A percentile compares a stretch with the other conserved stretches of the same genome.
Evolutionary conservation across 2,888 invertebrate genomes (phyloP).

Genomic region (Heliconius hortense): DNA sequence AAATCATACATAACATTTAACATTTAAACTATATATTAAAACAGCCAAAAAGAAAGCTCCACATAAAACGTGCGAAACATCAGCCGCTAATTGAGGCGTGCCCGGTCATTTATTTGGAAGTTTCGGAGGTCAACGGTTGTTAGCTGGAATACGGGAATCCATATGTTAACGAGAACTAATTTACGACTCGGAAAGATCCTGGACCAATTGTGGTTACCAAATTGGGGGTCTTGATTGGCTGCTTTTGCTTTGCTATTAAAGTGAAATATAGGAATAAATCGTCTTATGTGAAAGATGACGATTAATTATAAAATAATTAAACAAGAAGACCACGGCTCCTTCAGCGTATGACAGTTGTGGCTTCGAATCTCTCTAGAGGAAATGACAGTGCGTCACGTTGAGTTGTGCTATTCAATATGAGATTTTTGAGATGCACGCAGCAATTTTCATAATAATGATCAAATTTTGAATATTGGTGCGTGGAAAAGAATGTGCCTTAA

Average conservation of each 20-base stretch:
- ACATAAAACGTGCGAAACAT: slow-evolving; percentile 42
- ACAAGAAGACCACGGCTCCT: no score
- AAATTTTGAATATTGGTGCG: no score
- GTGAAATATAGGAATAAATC: neutral
- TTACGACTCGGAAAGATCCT: slow-evolving; percentile 62
- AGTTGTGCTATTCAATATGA: no score
- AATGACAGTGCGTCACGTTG: no score
- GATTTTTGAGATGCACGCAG: no score
- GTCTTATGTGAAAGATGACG: neutral
- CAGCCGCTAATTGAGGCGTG: slow-evolving; percentile 73
- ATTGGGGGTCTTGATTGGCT: slow-evolving; percentile 65
- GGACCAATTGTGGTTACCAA: slow-evolving; percentile 50
- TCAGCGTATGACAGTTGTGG: no score
- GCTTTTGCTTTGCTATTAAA: slow-evolving; percentile 45
- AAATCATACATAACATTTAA: neutral
- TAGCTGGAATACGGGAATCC: slow-evolving; percentile 75
- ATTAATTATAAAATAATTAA: neutral
- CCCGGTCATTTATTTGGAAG: slow-evolving; percentile 71
- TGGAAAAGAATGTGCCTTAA: no score
- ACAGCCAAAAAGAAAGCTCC: slow-evolving; percentile 20
- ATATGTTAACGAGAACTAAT: slow-evolving; percentile 78
- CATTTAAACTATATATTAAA: neutral
- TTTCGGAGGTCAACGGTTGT: slow-evolving; percentile 65
- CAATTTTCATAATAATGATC: no score
- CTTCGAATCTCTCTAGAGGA: no score